A percentile compares a stretch with the other conserved stretches of the same genome.
phyloP scores from a whole-genome alignment of 2,113 vertebrate genomes.

The Scopus umbretta region DNA sequence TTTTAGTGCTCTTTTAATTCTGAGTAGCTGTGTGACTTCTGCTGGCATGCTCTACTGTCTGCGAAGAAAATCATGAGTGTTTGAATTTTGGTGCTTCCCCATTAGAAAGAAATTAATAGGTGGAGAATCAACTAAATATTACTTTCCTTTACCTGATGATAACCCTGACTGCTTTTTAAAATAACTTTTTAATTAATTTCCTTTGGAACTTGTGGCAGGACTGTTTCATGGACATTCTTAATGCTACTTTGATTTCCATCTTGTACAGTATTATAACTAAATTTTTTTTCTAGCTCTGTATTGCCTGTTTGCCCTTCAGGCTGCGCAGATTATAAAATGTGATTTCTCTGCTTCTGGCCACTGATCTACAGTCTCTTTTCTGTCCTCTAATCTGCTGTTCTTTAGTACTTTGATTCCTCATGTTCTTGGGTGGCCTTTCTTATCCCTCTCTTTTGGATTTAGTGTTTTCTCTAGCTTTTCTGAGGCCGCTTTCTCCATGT shows the following conservation, averaged over 20 bases:
- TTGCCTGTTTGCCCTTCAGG: constrained; percentile 40
- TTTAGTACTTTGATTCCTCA: constrained; percentile 64
- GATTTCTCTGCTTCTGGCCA: constrained; percentile 39
- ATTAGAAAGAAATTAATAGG: neutral
- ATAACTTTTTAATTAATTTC: neutral
- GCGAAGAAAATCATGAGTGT: neutral
- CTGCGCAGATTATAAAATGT: constrained; percentile 37
- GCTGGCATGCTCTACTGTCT: neutral
- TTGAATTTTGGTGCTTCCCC: neutral
- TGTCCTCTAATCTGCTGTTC: constrained; percentile 57
- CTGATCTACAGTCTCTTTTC: constrained; percentile 58
- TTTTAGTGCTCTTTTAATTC: neutral
- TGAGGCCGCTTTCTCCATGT: constrained; percentile 35
- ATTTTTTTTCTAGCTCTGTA: neutral
- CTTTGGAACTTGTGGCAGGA: neutral
- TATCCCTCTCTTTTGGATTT: constrained; percentile 52
- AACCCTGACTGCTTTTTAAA: neutral
- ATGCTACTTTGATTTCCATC: constrained; percentile 24
- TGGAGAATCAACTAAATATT: neutral
- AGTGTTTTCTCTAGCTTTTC: constrained; percentile 51
- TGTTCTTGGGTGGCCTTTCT: constrained; percentile 66
- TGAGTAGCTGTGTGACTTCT: neutral
- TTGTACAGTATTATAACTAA: neutral
- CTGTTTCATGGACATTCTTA: neutral
- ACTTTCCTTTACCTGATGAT: neutral